A percentile compares a stretch with the other conserved stretches of the same genome.
phyloP scores from a whole-genome alignment of 2,888 invertebrate genomes.

The Eulithis prunata region DNA sequence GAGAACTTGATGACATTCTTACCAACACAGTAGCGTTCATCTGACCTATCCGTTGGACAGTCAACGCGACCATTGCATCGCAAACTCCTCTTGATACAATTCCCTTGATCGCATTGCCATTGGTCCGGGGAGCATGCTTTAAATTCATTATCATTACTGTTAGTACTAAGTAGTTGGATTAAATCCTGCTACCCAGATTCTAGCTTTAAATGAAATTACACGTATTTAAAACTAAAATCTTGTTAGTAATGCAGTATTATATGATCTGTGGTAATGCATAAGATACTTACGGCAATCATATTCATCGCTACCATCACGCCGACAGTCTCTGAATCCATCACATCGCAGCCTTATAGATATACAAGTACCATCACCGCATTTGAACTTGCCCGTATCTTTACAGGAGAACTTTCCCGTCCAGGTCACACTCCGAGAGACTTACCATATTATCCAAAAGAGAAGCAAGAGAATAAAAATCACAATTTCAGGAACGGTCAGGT shows the following conservation, averaged over 20 bases:
- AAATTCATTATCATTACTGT: slow-evolving; percentile 30
- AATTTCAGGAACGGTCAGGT: not conserved
- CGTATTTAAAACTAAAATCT: slow-evolving; percentile 16
- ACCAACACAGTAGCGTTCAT: slow-evolving; percentile 88
- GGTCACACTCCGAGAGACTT: slow-evolving; percentile 61
- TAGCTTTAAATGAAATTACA: slow-evolving; percentile 1
- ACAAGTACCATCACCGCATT: slow-evolving; percentile 90
- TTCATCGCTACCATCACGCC: slow-evolving; percentile 86
- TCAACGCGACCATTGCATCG: slow-evolving; percentile 88
- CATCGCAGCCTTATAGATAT: slow-evolving; percentile 88
- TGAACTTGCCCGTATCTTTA: slow-evolving; percentile 84
- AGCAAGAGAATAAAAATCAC: slow-evolving; percentile 56
- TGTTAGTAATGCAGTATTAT: slow-evolving; percentile 26
- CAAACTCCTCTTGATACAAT: slow-evolving; percentile 85
- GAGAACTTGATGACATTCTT: slow-evolving; percentile 51
- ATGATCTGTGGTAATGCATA: too few relatives aligned
- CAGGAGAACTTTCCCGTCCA: slow-evolving; percentile 73
- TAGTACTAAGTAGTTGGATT: slow-evolving; percentile 41
- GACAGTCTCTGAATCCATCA: slow-evolving; percentile 90
- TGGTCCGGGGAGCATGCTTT: slow-evolving; percentile 87
- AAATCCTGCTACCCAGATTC: slow-evolving; percentile 29
- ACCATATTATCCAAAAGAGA: slow-evolving; percentile 55
- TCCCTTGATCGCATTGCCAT: slow-evolving; percentile 90
- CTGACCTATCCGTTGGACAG: slow-evolving; percentile 88
- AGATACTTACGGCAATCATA: slow-evolving; percentile 85